Base-by-base conservation (phyloP, 2,797 vertebrate genomes). In the Alauda arvensis region DNA sequence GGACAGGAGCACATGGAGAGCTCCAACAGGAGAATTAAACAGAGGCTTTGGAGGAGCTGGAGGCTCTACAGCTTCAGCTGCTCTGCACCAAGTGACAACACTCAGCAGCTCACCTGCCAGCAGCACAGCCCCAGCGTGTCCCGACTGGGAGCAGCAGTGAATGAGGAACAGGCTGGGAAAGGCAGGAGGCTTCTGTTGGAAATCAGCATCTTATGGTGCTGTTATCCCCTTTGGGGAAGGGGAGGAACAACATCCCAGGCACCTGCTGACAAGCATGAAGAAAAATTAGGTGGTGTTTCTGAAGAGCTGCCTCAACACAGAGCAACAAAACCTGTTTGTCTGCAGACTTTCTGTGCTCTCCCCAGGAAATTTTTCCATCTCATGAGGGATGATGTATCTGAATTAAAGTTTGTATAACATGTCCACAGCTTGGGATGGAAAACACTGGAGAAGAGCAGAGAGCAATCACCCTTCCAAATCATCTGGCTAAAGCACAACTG, bases 31-130 rank as follows among this genome's bases (percentile, higher is more conserved):
- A 77, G 82, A 87, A 87, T 65, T 21, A 74, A 86, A 88, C 2
- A 1, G 61, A 34, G 39, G 46, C 57, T 88, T 37, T 1, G 3
- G 76, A 77, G 57, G n/a, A 86, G 51, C 84, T 6, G 1, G 51
- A 40, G 90, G 56, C 60, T 88, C 67, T 40, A 48, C 25, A 74
- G 75, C 61, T 67, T 86, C 90, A 77, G 65, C 59, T 66, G 46
- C 60, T 77, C 69, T 33, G 59, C 75, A 53, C 1, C 0, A 67
- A 63, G 83, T 18, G 53, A 83, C 87, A 87, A 52, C 48, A 16
- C 56, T 15, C 48, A n/a, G 19, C 63, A 60, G 65, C 45, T 72
- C 3, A 1, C 49, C 49, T 1, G 1, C 72, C 0, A 0, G 83
- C 69, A 88, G 71, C 71, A 0, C 69, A 48, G 46, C 39, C 70